These are phyloP conservation scores for Promerops cafer DNA, from an alignment of 2,113 vertebrate species.

Conservation along the genomic window DNA sequence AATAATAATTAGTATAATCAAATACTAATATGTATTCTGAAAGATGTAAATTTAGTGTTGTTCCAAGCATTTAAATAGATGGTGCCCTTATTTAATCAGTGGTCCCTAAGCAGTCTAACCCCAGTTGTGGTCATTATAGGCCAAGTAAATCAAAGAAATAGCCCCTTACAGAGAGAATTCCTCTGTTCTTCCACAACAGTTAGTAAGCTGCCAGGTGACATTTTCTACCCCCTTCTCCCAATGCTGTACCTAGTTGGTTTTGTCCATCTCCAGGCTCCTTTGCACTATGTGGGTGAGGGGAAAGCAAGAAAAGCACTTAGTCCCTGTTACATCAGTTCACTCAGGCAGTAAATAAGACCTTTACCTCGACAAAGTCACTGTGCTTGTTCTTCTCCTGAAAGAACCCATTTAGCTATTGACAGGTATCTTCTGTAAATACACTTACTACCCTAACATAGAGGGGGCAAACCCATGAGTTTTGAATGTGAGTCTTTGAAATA, in stretches of 20 bases:
- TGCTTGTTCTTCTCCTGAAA: background rate
- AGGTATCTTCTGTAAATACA: background rate
- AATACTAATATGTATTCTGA: background rate
- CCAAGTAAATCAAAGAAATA: background rate
- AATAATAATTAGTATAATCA: no score
- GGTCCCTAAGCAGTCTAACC: background rate
- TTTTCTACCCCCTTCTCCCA: background rate
- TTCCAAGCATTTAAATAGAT: background rate
- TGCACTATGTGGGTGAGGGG: background rate
- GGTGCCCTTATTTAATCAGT: background rate
- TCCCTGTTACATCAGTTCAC: background rate
- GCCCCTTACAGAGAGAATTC: background rate
- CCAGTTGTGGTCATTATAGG: background rate
- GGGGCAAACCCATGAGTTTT: background rate
- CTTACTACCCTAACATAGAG: background rate
- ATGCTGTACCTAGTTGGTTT: background rate
- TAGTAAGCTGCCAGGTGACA: background rate
- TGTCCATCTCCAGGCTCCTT: background rate
- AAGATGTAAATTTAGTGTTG: background rate
- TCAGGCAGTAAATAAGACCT: background rate
- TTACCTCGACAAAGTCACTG: rapidly evolving
- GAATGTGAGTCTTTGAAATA: background rate
- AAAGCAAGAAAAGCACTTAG: background rate
- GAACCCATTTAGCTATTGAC: background rate
- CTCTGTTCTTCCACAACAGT: background rate